Evolutionary conservation across 2,888 invertebrate species (phyloP), one percentile per base, ranked within the genome.

Genomic region (Girardia tigrina): DNA sequence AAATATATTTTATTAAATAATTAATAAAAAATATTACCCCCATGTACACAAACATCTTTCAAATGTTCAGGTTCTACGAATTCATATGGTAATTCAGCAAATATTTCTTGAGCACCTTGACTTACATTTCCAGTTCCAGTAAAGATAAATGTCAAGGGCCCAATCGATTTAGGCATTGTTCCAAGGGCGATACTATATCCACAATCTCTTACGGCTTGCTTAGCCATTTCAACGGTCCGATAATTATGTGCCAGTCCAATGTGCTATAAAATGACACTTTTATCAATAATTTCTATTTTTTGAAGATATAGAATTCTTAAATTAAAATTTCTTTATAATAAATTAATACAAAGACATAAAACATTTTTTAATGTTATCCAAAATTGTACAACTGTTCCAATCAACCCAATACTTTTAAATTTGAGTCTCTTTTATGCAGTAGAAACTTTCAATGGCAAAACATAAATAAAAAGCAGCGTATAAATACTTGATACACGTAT

Each of bases 171-270:
- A 0, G 98, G 98, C 93, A 99, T 92, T 86, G 92, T 90, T 75
- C 89, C 91, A 74, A 99, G 85, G 0, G 97, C 89, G 72, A 99
- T 93, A 86, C 98, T 97, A 84, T 99, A 99, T 0, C 98, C 98
- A n/a, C 94, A 93, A 83, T 98, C 98, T 23, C 98, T 87, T 69
- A 99, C 91, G 0, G 95, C 93, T 84, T 98, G 97, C 28, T 91
- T 88, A 0, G 97, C 97, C 92, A 95, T 94, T 80, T 92, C 93
- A 0, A 93, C 94, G 84, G 91, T 94, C 36, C 97, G 88, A 85
- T 99, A 99, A 85, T 99, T 99, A 82, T 98, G 98, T 0, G 98
- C 94, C 1, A 94, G 93, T 0, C 94, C 97, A 78, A 98, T 91
- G 82, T 98, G 94, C 90, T 90, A 28, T 28, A 71, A 71, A 27